Percentiles rank a stretch among this genome's conserved stretches.
Evolutionary conservation across 2,113 vertebrate species (phyloP).

Genomic region (Elachura formosa): DNA sequence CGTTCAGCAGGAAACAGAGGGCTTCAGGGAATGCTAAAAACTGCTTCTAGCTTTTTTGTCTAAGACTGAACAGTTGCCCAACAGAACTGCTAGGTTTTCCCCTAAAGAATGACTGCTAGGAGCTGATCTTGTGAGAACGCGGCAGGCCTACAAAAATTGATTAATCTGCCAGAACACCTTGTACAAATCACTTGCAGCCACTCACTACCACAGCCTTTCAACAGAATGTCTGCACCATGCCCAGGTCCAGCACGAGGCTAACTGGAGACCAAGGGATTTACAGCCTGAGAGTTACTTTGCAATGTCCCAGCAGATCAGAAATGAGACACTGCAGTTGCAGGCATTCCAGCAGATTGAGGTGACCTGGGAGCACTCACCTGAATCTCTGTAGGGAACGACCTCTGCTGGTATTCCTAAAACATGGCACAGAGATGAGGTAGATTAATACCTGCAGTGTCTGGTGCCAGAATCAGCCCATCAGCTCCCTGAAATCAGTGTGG

Average conservation of each 20-base stretch:
- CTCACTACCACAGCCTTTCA: background rate
- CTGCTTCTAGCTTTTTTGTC: background rate
- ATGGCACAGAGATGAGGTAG: background rate
- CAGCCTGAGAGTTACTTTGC: background rate
- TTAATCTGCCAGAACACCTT: background rate
- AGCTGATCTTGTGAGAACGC: background rate
- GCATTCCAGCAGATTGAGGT: background rate
- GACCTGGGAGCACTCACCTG: background rate
- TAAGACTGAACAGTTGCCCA: background rate
- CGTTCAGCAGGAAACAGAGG: background rate
- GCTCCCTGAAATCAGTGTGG: background rate
- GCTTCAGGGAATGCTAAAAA: background rate
- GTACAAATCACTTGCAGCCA: background rate
- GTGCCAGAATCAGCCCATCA: background rate
- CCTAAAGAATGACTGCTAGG: background rate
- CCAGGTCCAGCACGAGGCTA: background rate
- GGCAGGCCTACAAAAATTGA: background rate
- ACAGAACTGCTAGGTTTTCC: background rate
- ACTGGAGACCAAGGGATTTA: background rate
- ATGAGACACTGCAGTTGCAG: background rate
- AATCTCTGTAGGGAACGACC: background rate
- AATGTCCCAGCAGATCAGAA: background rate
- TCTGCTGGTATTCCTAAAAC: slow-evolving; percentile 33
- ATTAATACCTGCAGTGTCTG: background rate
- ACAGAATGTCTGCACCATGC: background rate